Evolutionary conservation across 2,113 vertebrate genomes (phyloP).

Genomic region (crab-eating macaque (Macaca fascicularis)): DNA sequence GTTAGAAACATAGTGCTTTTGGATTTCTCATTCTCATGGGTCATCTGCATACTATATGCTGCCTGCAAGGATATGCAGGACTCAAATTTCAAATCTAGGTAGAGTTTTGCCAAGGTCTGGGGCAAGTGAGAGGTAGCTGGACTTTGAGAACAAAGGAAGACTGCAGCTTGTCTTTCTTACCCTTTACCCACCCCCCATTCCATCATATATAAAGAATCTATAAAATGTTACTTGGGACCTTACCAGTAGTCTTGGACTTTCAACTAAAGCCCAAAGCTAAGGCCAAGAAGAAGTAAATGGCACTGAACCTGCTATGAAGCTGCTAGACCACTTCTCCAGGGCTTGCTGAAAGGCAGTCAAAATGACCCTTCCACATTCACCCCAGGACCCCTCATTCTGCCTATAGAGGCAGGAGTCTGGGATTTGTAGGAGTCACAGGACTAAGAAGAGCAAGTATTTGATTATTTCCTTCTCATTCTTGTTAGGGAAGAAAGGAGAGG

Average conservation of each 20-base stretch:
- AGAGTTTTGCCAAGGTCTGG: not conserved
- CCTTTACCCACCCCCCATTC: not conserved
- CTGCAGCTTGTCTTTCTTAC: not conserved
- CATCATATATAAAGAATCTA: not conserved
- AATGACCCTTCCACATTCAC: not conserved
- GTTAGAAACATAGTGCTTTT: not conserved
- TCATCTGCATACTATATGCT: not conserved
- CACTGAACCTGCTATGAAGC: not conserved
- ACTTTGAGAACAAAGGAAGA: constrained; percentile 22
- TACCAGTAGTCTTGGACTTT: not conserved
- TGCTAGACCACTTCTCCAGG: not conserved
- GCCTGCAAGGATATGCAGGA: not conserved
- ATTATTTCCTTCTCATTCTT: not conserved
- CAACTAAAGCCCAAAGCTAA: not conserved
- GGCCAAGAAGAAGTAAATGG: not conserved
- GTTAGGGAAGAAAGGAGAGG: not conserved
- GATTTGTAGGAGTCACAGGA: not conserved
- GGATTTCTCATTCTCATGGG: not conserved
- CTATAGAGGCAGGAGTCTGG: not conserved
- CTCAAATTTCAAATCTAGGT: constrained; percentile 20
- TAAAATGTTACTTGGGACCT: constrained; percentile 14
- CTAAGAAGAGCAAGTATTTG: not conserved
- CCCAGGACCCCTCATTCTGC: not conserved
- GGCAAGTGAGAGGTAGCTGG: not conserved
- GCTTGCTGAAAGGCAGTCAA: not conserved